phyloP scores from a whole-genome alignment of 2,113 vertebrate genomes.

The Nymphicus hollandicus region DNA sequence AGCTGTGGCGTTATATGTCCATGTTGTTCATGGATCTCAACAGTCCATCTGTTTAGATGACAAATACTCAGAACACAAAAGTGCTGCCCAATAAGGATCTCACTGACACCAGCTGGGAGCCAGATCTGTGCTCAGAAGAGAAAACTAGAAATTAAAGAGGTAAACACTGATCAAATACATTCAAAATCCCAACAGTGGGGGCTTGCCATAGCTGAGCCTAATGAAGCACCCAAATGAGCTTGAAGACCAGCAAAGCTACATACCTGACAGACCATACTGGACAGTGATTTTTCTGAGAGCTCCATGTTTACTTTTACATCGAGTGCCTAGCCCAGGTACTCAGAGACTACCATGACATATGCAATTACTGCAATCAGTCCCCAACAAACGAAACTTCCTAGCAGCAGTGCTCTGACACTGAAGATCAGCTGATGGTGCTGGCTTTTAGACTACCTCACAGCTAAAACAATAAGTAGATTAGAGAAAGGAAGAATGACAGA shows the following conservation, averaged over 20 bases:
- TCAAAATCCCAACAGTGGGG: neutral
- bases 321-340: neutral
- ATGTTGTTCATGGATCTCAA: neutral
- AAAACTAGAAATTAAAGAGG: neutral
- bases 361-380: neutral
- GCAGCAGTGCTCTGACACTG: neutral
- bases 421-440: neutral
- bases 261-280: fast-evolving
- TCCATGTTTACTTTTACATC: fast-evolving
- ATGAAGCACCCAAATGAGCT: neutral
- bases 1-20: neutral
- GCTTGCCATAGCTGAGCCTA: neutral
- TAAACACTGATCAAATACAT: neutral
- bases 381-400: neutral
- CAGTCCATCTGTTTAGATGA: neutral
- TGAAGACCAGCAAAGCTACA: neutral
- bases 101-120: neutral
- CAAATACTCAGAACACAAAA: neutral
- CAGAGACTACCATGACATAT: neutral
- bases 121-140: neutral
- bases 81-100: neutral
- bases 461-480: neutral
- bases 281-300: neutral
- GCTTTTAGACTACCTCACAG: neutral
- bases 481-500: neutral